Conservation (phyloP, 2,888 invertebrate species). For the Trypoxylon attenuatum region DNA sequence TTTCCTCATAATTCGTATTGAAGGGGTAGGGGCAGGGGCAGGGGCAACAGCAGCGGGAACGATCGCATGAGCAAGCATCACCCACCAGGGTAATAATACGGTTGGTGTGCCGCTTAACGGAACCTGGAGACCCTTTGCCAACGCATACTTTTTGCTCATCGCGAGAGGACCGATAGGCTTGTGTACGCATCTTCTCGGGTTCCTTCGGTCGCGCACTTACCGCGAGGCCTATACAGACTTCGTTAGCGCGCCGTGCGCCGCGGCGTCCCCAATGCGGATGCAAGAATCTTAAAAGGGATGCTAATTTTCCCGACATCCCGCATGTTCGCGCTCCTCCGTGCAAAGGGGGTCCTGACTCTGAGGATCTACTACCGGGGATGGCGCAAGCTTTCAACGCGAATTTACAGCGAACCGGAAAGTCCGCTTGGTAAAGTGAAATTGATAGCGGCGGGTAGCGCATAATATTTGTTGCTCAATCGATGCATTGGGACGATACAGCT, state of each 20-base stretch:
- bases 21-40: too few relatives aligned
- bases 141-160: constrained; percentile 20
- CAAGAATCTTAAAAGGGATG: constrained; percentile 5
- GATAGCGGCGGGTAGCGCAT: too few relatives aligned
- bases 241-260: too few relatives aligned
- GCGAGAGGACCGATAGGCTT: constrained; percentile 1
- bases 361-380: too few relatives aligned
- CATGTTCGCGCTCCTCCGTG: too few relatives aligned
- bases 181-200: not conserved
- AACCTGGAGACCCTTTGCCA: constrained; percentile 48
- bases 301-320: not conserved
- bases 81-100: constrained; percentile 44
- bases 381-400: too few relatives aligned
- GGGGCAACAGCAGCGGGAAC: constrained; percentile 11
- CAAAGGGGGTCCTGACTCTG: too few relatives aligned
- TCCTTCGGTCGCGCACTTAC: not conserved
- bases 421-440: too few relatives aligned
- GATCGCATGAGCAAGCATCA: constrained; percentile 41
- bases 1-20: constrained; percentile 42
- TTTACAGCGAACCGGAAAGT: too few relatives aligned
- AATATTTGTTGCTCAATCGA: too few relatives aligned
- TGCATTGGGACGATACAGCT: too few relatives aligned
- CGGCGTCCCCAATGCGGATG: not conserved
- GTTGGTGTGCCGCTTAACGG: constrained; percentile 41
- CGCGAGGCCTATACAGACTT: constrained; percentile 11